Conservation (phyloP, 2,113 vertebrate species). For the Morone saxatilis region DNA sequence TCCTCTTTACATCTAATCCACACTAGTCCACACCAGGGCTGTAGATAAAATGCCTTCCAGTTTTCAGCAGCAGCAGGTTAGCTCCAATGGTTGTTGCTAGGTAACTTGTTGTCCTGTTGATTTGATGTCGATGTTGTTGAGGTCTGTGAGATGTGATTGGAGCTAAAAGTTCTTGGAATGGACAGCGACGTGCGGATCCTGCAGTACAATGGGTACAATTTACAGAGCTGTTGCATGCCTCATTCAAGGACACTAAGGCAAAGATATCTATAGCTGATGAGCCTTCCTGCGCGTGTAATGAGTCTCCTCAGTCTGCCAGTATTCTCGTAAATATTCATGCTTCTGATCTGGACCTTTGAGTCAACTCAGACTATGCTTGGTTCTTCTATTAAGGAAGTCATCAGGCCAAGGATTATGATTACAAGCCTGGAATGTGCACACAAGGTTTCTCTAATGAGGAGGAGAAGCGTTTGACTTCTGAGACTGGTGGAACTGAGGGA, state of each 20-base stretch:
- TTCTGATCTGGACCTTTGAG: neutral
- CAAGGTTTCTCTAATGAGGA: slow-evolving; percentile 3
- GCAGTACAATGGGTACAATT: neutral
- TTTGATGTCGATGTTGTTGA: neutral
- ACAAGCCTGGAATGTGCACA: slow-evolving; percentile 18
- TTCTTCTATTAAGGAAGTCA: slow-evolving; percentile 7
- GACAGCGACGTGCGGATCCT: neutral
- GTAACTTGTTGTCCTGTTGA: slow-evolving; percentile 32
- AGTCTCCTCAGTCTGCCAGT: slow-evolving; percentile 18
- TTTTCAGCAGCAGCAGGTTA: slow-evolving; percentile 8
- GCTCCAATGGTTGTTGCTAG: slow-evolving; percentile 42
- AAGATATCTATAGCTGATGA: slow-evolving; percentile 10
- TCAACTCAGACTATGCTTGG: slow-evolving; percentile 10
- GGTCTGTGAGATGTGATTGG: neutral
- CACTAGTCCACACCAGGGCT: neutral
- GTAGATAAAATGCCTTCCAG: slow-evolving; percentile 1
- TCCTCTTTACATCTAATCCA: neutral
- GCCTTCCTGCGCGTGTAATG: neutral
- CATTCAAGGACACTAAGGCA: slow-evolving; percentile 25
- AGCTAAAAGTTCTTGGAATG: slow-evolving; percentile 1
- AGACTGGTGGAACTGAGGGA: neutral
- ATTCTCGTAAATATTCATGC: slow-evolving; percentile 28
- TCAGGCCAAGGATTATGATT: slow-evolving; percentile 9
- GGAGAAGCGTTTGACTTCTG: neutral
- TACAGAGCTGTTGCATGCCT: slow-evolving; percentile 27